phyloP scores from a whole-genome alignment of 2,888 invertebrate genomes.

The Dione vanillae region DNA sequence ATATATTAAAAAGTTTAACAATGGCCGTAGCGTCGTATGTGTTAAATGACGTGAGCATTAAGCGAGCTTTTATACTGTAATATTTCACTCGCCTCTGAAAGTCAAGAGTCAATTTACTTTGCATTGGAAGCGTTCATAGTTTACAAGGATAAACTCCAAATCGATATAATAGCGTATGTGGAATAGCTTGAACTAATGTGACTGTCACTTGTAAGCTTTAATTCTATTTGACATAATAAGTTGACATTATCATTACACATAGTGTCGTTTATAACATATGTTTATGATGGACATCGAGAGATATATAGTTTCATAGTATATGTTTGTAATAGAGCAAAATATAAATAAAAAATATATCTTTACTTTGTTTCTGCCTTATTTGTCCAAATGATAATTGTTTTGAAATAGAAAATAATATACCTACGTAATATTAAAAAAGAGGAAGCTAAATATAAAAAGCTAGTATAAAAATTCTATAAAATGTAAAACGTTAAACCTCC shows the following conservation, averaged over 20 bases:
- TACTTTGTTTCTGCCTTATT: too few species aligned
- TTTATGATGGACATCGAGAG: too few species aligned
- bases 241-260: not conserved
- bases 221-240: not conserved
- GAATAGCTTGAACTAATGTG: not conserved
- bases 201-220: not conserved
- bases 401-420: not conserved
- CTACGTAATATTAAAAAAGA: not conserved
- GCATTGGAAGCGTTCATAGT: not conserved
- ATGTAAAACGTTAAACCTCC: too few species aligned
- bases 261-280: not conserved
- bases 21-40: not conserved
- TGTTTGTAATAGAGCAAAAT: too few species aligned
- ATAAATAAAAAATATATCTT: too few species aligned
- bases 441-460: not conserved
- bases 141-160: not conserved
- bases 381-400: too few species aligned
- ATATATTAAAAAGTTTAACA: not conserved
- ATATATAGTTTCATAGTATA: too few species aligned
- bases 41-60: not conserved
- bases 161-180: not conserved
- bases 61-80: not conserved
- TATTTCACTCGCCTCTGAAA: constrained; percentile 1
- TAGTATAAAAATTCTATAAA: not conserved
- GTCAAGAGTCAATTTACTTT: constrained; percentile 10